Conservation (phyloP, 2,113 vertebrate species). For the Nesoenas mayeri region DNA sequence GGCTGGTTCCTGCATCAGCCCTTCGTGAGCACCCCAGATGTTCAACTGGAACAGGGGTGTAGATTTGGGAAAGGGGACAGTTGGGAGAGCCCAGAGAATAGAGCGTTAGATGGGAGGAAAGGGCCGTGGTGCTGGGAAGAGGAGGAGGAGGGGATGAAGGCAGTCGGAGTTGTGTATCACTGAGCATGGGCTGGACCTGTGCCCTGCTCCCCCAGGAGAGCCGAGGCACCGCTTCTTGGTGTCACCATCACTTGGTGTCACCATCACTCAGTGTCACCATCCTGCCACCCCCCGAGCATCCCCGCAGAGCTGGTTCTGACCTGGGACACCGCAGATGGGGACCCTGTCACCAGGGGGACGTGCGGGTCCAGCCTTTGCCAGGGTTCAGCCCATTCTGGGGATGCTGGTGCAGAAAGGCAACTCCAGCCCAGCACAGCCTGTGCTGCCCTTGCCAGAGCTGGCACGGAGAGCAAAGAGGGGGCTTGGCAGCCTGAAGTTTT, state of each 20-base stretch:
- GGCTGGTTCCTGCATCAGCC: not conserved
- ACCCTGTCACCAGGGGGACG: too few species aligned
- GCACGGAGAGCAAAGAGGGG: not conserved
- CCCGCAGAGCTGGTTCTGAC: not conserved
- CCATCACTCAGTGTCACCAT: not conserved
- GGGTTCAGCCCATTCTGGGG: not conserved
- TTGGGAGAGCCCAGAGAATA: not conserved
- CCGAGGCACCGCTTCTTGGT: not conserved
- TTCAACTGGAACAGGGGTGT: not conserved
- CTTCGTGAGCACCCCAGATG: not conserved
- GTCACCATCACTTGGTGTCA: accelerated
- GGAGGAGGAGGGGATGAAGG: not conserved
- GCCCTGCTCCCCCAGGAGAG: not conserved
- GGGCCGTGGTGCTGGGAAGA: not conserved
- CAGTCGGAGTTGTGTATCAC: accelerated
- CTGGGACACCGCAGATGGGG: not conserved
- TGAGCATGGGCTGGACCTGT: not conserved
- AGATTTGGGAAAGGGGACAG: not conserved
- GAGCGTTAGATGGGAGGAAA: not conserved
- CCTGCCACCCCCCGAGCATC: accelerated
- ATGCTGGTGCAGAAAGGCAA: not conserved
- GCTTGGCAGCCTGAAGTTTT: not conserved
- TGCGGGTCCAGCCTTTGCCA: too few species aligned
- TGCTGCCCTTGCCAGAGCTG: not conserved
- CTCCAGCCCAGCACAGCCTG: not conserved